Evolutionary conservation across 2,113 vertebrate species (phyloP).

Genomic region (Cricetomys ansorgei): DNA sequence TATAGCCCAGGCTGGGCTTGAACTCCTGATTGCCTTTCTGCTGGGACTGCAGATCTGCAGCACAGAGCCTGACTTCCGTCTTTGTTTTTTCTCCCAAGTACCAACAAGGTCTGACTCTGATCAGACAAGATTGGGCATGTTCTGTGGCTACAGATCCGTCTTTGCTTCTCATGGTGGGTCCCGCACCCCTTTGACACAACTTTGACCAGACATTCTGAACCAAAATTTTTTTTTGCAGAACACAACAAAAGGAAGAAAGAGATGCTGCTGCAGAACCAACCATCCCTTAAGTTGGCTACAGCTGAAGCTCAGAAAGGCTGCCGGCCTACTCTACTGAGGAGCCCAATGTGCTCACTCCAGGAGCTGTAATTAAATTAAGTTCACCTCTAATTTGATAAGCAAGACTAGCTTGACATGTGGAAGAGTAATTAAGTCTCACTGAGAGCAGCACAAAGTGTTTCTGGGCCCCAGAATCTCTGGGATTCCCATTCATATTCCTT

Average conservation of each 20-base stretch:
- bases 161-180: neutral
- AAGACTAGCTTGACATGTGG: constrained; percentile 50
- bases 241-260: neutral
- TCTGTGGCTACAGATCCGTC: neutral
- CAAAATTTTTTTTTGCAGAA: neutral
- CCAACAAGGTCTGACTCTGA: neutral
- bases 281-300: neutral
- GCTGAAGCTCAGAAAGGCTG: neutral
- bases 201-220: neutral
- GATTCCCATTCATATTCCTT: neutral
- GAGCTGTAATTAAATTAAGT: constrained; percentile 73
- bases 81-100: neutral
- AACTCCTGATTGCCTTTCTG: neutral
- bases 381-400: constrained; percentile 69
- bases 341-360: neutral
- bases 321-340: constrained; percentile 18
- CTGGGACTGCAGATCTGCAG: too few species aligned
- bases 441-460: constrained; percentile 3
- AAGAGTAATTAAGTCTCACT: constrained; percentile 63
- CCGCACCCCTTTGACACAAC: neutral
- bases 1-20: neutral
- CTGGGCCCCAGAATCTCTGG: neutral
- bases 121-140: neutral
- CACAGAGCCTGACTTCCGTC: neutral
- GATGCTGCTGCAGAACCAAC: neutral